Evolutionary conservation across 1,140 invertebrate species (phyloP).

Genomic region (Drosophila setifemur): DNA sequence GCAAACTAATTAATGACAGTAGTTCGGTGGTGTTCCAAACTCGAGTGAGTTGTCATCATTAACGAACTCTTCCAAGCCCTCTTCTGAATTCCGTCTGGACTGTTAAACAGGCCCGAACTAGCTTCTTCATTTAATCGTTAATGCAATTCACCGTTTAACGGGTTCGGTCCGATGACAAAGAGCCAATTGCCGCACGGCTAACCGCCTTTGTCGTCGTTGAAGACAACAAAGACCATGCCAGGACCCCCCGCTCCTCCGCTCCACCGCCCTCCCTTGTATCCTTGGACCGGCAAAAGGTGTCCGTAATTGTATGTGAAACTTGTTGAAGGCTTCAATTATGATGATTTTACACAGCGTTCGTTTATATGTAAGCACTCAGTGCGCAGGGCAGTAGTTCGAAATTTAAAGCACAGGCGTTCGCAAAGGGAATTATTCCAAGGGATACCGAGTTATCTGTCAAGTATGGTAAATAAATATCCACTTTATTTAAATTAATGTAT

Average conservation of each 20-base stretch:
- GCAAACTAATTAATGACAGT: conserved; percentile 27
- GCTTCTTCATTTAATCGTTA: conserved; percentile 30
- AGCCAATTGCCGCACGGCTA: conserved; percentile 19
- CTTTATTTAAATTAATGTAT: too few species aligned
- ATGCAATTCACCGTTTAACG: conserved; percentile 37
- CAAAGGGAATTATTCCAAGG: too few species aligned
- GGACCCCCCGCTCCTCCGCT: not conserved
- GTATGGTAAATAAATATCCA: too few species aligned
- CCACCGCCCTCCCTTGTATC: not conserved
- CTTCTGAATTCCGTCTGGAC: not conserved
- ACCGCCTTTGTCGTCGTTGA: conserved; percentile 8
- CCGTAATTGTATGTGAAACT: conserved; percentile 77
- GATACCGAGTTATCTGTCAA: too few species aligned
- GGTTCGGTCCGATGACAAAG: conserved; percentile 35
- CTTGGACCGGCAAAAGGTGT: conserved; percentile 59
- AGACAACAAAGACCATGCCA: conserved; percentile 12
- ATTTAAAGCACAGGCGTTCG: too few species aligned
- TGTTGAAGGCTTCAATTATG: conserved; percentile 79
- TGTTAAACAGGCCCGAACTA: not conserved
- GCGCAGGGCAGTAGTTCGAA: conserved; percentile 1
- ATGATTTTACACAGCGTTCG: conserved; percentile 57
- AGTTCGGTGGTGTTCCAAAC: too few species aligned
- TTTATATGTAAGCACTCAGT: not conserved
- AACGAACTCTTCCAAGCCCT: too few species aligned
- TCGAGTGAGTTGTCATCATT: too few species aligned